Base-by-base conservation (phyloP, 2,797 vertebrate species). In the Brotula barbata region DNA sequence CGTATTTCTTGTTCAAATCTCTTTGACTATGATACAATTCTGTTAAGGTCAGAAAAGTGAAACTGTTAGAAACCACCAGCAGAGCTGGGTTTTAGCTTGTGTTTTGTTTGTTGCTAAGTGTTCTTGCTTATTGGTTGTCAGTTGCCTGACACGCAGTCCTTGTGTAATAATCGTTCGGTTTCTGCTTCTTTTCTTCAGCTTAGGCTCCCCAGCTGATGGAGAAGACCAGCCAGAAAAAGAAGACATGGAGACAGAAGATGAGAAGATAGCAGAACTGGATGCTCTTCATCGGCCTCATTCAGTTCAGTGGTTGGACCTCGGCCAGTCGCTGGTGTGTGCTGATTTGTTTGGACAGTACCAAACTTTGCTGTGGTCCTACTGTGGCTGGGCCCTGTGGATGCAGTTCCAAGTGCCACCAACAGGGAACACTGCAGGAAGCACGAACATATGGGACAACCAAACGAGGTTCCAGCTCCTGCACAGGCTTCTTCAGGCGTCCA, bases 281-380 rank as follows among this genome's bases (percentile, higher is more conserved):
- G 12, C 43, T 20, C 39, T 46, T n/a, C 41, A 41, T 1, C 77
- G 62, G 17, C 62, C 78, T 50, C 69, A 71, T 7, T 77, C 77
- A 0, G 86, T 87, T 1, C 80, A 84, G 41, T 88, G 80, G 77
- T 21, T 77, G 44, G 88, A 90, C 53, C 51, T 80, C 0, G 68
- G 81, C 19, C 81, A 80, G 17, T 74, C 78, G 0, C 64, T 82
- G 11, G 51, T 77, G 5, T 84, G 77, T 23, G 56, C 59, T 1
- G 78, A 85, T 9, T 73, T 91, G 52, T 71, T 83, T 6, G 77
- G 60, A n/a, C 77, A 82, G 55, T 92, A 91, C 71, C 71, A 57
- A 14, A 17, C 9, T 2, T 56, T 83, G 70, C 65, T 90, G 48
- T 86, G 87, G 88, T 55, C 36, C 19, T 58, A 84, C 28, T 91